Evolutionary conservation across 2,797 vertebrate species (phyloP).

Genomic region (Craterocephalus amniculus): DNA sequence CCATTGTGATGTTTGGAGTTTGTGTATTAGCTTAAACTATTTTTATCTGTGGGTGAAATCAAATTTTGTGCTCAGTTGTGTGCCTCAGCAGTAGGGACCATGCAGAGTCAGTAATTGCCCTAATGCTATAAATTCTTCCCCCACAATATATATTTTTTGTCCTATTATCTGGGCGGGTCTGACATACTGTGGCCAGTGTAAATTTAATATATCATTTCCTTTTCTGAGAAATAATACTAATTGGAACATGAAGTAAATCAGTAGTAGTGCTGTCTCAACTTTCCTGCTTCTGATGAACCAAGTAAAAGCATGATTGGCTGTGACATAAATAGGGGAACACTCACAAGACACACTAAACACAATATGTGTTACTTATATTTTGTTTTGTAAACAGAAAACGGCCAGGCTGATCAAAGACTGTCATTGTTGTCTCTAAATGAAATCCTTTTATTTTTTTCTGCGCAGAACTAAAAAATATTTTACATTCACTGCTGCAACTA

Average conservation of each 20-base stretch:
- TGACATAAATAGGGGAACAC: slow-evolving; percentile 6
- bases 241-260: background rate
- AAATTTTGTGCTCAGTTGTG: background rate
- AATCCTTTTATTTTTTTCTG: background rate
- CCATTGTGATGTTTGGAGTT: too few species aligned
- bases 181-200: background rate
- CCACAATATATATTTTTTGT: background rate
- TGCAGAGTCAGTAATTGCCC: too few species aligned
- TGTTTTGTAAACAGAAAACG: background rate
- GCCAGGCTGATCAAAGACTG: background rate
- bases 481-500: background rate
- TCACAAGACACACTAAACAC: background rate
- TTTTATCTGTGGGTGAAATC: background rate
- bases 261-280: background rate
- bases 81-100: background rate
- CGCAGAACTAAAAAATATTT: too few species aligned
- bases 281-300: background rate
- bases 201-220: background rate
- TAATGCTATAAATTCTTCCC: too few species aligned
- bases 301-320: background rate
- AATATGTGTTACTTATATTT: background rate
- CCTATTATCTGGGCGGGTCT: background rate
- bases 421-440: background rate
- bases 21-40: background rate
- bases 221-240: background rate